phyloP scores from a whole-genome alignment of 1,140 invertebrate genomes.

The Thrips palmi region DNA sequence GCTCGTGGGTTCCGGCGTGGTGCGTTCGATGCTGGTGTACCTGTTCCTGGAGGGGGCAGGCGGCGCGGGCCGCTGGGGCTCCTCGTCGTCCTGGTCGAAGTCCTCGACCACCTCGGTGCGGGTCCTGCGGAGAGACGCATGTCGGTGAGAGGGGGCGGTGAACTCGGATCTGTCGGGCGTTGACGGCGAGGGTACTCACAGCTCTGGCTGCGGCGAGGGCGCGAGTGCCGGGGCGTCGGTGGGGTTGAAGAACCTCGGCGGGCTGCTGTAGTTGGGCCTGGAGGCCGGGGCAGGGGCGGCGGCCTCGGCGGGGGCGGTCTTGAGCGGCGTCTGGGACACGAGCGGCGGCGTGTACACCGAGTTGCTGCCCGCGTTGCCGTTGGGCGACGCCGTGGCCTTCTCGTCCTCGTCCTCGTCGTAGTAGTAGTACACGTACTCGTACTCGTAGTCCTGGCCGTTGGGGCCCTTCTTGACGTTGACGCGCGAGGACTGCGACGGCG shows the following conservation, averaged over 20 bases:
- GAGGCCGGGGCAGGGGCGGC: neutral
- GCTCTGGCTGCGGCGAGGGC: neutral
- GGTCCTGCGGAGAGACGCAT: no score
- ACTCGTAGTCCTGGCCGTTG: constrained; percentile 80
- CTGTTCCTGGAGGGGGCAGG: constrained; percentile 30
- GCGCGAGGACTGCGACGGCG: constrained; percentile 28
- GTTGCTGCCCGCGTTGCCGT: no score
- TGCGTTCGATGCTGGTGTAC: constrained; percentile 44
- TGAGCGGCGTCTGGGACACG: no score
- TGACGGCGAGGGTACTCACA: no score
- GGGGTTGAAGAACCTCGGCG: neutral
- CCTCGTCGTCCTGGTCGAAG: constrained; percentile 21
- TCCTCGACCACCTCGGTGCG: no score
- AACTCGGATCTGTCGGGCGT: no score
- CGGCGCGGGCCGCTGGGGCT: constrained; percentile 16
- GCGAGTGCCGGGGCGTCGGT: constrained; percentile 4
- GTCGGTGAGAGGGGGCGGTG: no score
- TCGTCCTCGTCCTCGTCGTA: constrained; percentile 68
- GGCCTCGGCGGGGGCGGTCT: no score
- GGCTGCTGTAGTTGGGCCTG: constrained; percentile 2
- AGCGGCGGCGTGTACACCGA: no score
- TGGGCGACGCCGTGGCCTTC: constrained; percentile 5
- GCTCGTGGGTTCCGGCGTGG: constrained; percentile 30
- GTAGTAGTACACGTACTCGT: constrained; percentile 81
- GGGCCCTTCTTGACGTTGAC: constrained; percentile 72